Base-by-base conservation (phyloP, 2,888 invertebrate genomes). In the Hipparchia sbordonii region DNA sequence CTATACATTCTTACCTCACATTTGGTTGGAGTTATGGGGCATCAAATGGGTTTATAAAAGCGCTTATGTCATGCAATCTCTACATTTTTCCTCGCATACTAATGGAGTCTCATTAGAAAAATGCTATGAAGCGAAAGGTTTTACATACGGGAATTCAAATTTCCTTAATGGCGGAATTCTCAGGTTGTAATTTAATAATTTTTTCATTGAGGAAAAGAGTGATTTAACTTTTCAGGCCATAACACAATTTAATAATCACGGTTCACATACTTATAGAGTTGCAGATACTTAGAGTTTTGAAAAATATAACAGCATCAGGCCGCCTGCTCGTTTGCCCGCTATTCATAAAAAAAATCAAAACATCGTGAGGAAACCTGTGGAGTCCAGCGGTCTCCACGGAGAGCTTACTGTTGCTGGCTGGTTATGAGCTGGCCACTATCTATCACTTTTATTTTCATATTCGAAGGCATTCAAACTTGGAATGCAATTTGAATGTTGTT, bases 71-170 rank as follows among this genome's bases (percentile, higher is more conserved):
- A 65, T 59, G 70, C 52, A 59, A 62, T 70, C 66, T 67, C 57
- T 56, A 57, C 60, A 48, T 57, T 48, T 51, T 65, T 65, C 52
- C 56, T 71, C 63, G 67, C 67, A 67, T 48, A 54, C 56, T 74
- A 73, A 72, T 73, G 72, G 70, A 73, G 65, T 57, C 72, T 72
- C 76, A 72, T 74, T 76, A 72, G 70, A 76, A 73, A 73, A 75
- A 74, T 73, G 74, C 76, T 56, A 57, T 70, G 63, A 61, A 61
- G 72, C 70, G 67, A 65, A 63, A 72, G 72, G 51, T 70, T 72
- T 71, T 69, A 65, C 62, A 66, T 74, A 70, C 71, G 61, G 33
- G 74, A 73, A 66, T 69, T 74, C 69, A 56, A 72, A 67, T 66
- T 66, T 66, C 66, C 61, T 66, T 69, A 48, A 72, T 48, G 60